Conservation (phyloP, 2,113 vertebrate species). For the Perccottus glenii region DNA sequence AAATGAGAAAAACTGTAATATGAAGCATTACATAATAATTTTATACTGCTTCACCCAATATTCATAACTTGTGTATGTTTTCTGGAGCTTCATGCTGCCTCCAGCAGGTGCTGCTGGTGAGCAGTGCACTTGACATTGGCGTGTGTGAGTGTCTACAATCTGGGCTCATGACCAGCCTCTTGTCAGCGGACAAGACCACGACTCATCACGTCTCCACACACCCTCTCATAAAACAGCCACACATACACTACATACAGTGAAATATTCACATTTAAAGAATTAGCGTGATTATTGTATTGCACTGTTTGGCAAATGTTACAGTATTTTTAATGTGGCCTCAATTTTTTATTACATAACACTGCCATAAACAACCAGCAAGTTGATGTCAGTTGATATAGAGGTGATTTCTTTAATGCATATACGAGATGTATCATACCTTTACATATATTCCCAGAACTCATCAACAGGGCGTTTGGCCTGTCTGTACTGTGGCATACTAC, state of each 20-base stretch:
- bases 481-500: background rate
- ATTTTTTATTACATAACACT: too few species aligned
- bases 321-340: too few species aligned
- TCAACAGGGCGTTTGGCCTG: background rate
- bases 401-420: too few species aligned
- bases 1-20: too few species aligned
- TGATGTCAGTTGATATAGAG: too few species aligned
- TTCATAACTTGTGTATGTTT: background rate
- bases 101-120: conserved; percentile 78
- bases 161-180: conserved; percentile 69
- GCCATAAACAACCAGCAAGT: too few species aligned
- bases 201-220: conserved; percentile 57
- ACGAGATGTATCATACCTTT: too few species aligned
- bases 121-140: conserved; percentile 30
- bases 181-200: conserved; percentile 70
- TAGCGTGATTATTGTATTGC: too few species aligned
- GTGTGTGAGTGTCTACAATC: conserved; percentile 36
- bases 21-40: background rate
- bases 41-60: background rate
- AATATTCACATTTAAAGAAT: too few species aligned
- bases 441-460: too few species aligned
- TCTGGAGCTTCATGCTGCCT: conserved; percentile 22
- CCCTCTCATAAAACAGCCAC: conserved; percentile 53
- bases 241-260: conserved; percentile 29
- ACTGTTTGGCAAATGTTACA: too few species aligned